Evolutionary conservation across 2,888 invertebrate species (phyloP).

Genomic region (Erebia aethiops): DNA sequence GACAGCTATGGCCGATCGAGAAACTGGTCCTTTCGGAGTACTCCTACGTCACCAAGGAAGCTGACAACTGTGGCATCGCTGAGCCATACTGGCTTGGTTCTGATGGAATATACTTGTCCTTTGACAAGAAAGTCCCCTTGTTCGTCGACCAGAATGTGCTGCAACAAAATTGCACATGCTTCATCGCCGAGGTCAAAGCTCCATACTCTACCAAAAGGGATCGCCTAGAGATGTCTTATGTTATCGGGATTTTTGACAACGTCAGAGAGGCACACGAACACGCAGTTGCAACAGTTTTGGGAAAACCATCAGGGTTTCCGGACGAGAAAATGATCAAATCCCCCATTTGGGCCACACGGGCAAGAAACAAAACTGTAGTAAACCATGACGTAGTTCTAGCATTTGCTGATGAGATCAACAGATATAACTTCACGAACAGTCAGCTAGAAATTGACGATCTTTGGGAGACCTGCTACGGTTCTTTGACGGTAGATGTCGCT

Average conservation of each 20-base stretch:
- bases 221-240: conserved; percentile 78
- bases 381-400: conserved; percentile 74
- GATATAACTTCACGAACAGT: conserved; percentile 76
- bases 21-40: conserved; percentile 74
- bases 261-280: conserved; percentile 83
- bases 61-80: conserved; percentile 81
- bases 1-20: conserved; percentile 85
- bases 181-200: conserved; percentile 73
- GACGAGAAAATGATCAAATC: conserved; percentile 80
- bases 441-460: conserved; percentile 86
- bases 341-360: conserved; percentile 88
- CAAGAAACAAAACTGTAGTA: conserved; percentile 80
- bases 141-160: conserved; percentile 85
- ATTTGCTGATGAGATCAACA: conserved; percentile 78
- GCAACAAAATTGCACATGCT: conserved; percentile 74
- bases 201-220: conserved; percentile 73
- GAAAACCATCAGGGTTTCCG: conserved; percentile 82
- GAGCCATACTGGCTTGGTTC: conserved; percentile 88
- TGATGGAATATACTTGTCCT: conserved; percentile 84
- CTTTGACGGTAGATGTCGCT: conserved; percentile 71
- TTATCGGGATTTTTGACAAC: conserved; percentile 84
- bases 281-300: conserved; percentile 83
- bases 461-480: conserved; percentile 86
- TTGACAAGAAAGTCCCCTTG: conserved; percentile 85
- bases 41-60: conserved; percentile 83